phyloP scores from a whole-genome alignment of 53 echinoderm and acorn worm species.

The Echinarachnius parma region DNA sequence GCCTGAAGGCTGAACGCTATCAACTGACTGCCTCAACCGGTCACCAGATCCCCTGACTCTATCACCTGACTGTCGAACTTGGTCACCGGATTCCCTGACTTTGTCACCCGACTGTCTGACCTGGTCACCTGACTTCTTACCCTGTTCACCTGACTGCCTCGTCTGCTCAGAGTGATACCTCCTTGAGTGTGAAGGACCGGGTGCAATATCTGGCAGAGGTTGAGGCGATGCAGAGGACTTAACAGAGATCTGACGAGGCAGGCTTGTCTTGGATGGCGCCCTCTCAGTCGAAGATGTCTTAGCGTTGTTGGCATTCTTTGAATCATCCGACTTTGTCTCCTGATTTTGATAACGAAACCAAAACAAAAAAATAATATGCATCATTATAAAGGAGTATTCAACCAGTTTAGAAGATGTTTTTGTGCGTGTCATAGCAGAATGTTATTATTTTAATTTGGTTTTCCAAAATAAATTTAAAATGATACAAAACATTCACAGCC shows the following conservation, averaged over 20 bases:
- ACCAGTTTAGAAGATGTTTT: background rate
- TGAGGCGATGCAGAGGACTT: background rate
- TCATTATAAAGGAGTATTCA: background rate
- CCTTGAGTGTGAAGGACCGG: conserved; percentile 1
- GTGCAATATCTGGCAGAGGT: conserved; percentile 2
- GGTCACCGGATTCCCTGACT: too few species aligned
- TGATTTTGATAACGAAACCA: background rate
- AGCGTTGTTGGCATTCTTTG: background rate
- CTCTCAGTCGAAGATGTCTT: background rate
- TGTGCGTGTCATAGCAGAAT: background rate
- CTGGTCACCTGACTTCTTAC: too few species aligned
- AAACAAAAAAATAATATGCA: background rate
- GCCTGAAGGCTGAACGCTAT: too few species aligned
- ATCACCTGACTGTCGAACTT: too few species aligned
- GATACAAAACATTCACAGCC: too few species aligned
- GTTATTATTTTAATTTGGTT: too few species aligned
- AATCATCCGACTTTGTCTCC: conserved; percentile 21
- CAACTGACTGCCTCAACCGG: too few species aligned
- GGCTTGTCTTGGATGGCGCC: conserved; percentile 9
- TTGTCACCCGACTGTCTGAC: too few species aligned
- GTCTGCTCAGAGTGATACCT: too few species aligned
- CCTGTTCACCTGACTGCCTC: too few species aligned
- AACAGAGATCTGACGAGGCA: background rate
- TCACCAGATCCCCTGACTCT: too few species aligned
- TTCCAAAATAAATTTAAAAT: too few species aligned